These are phyloP conservation scores for Ovis aries DNA, from an alignment of 2,113 vertebrate species.

Conservation along the genomic window DNA sequence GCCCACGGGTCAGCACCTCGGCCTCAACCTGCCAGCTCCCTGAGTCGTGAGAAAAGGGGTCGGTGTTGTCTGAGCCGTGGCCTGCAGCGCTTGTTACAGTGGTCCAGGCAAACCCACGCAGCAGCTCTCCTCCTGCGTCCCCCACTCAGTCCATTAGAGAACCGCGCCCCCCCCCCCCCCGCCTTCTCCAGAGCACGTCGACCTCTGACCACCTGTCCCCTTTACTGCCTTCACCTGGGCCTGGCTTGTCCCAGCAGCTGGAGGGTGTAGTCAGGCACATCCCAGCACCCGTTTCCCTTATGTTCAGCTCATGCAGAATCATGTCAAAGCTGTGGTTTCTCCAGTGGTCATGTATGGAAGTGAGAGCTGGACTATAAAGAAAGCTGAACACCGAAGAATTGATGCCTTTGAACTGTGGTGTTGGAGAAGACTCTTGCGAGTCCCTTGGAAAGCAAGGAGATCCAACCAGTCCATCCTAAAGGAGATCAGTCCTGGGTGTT, in stretches of 20 bases:
- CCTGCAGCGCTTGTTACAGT: neutral
- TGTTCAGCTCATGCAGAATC: neutral
- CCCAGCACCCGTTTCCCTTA: neutral
- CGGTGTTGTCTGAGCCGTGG: neutral
- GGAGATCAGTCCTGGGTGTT: neutral
- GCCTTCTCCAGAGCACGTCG: neutral
- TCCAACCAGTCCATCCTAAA: neutral
- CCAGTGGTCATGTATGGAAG: neutral
- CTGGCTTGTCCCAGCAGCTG: neutral
- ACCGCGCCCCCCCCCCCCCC: neutral
- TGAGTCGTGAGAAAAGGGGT: neutral
- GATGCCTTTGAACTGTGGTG: neutral
- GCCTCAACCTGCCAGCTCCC: neutral
- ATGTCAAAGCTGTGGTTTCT: neutral
- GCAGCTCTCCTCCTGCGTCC: neutral
- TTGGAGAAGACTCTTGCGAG: neutral
- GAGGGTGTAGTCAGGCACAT: neutral
- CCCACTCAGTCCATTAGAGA: neutral
- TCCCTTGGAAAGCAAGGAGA: neutral
- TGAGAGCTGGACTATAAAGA: neutral
- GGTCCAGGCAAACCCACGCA: neutral
- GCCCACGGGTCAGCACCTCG: neutral
- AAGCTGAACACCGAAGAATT: fast-evolving
- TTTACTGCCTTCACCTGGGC: neutral
- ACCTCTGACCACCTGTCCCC: no score